Conservation (phyloP, 2,797 vertebrate species). For the Salmo trutta region DNA sequence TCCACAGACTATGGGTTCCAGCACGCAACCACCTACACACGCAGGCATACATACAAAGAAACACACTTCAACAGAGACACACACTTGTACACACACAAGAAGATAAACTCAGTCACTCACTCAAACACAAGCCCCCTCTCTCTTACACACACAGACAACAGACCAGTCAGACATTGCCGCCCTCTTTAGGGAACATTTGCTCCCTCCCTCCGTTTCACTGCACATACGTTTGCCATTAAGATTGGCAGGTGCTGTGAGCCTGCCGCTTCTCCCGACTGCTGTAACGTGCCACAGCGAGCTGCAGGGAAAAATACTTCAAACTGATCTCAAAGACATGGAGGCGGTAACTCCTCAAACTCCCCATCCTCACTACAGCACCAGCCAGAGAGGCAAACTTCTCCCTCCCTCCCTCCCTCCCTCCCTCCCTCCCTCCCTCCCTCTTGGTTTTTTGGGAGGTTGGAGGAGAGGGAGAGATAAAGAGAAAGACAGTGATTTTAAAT, state of each 20-base stretch:
- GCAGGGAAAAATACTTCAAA: constrained; percentile 43
- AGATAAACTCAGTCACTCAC: constrained; percentile 1
- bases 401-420: too few relatives aligned
- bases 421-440: constrained; percentile 21
- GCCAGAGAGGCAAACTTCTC: neutral
- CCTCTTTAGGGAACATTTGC: constrained; percentile 44
- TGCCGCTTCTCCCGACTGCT: constrained; percentile 64
- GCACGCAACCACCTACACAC: constrained; percentile 2
- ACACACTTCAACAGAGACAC: constrained; percentile 3
- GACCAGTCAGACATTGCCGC: constrained; percentile 26
- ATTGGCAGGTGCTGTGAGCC: constrained; percentile 75
- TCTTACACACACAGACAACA: constrained; percentile 10
- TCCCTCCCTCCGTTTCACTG: constrained; percentile 39
- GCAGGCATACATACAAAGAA: neutral
- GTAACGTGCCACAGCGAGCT: constrained; percentile 47
- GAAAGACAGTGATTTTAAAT: constrained; percentile 23
- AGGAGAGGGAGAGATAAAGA: constrained; percentile 7
- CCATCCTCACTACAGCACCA: constrained; percentile 26
- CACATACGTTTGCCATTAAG: constrained; percentile 76
- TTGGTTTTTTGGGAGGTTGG: constrained; percentile 24
- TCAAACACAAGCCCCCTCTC: neutral
- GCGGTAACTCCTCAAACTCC: constrained; percentile 18
- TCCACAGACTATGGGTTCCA: constrained; percentile 21
- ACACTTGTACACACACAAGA: neutral
- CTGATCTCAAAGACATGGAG: constrained; percentile 41